Base-by-base conservation (phyloP, 1,140 invertebrate genomes). In the Bombus superbus region DNA sequence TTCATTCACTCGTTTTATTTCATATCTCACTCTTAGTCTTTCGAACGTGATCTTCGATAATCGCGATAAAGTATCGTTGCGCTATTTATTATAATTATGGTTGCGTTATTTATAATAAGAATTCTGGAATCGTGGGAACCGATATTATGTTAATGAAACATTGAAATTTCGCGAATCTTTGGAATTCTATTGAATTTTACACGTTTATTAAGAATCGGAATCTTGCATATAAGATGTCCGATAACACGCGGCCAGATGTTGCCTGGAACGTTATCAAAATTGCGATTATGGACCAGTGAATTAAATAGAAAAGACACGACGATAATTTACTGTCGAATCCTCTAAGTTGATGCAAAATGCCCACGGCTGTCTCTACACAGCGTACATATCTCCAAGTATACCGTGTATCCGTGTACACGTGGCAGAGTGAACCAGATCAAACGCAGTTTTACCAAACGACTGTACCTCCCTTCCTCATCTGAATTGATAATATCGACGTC, bases 401-500 rank as follows among this genome's bases (percentile, higher is more conserved):
- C 71, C 66, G n/a, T 44, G 53, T 64, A 79, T 69, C 77, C 71
- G 68, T 71, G 75, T 53, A 53, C 84, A 84, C 77, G 73, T 88
- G n/a, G 85, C 62, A 81, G 92, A 90, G 87, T 84, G 89, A 90
- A 88, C 78, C 92, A 92, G 94, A 94, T 94, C 94, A 94, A 94
- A 94, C 93, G 92, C 87, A 92, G 93, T 94, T 94, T 94, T 93
- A 91, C 90, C 91, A 94, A 94, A 92, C 93, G 93, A 92, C 93
- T 89, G 88, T 83, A 87, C 87, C 74, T 78, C 91, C 89, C 88
- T 92, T 88, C 77, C 92, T 94, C 94, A 95, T 95, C 91, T 95
- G 94, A 95, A 95, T 95, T 95, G 94, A 95, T 95, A 95, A 95
- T 95, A 93, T 89, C 89, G 75, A 91, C 84, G 92, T 94, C 92